These are phyloP conservation scores for Rhopalosiphum nymphaeae DNA, from an alignment of 2,888 invertebrate genomes.

Conservation along the genomic window DNA sequence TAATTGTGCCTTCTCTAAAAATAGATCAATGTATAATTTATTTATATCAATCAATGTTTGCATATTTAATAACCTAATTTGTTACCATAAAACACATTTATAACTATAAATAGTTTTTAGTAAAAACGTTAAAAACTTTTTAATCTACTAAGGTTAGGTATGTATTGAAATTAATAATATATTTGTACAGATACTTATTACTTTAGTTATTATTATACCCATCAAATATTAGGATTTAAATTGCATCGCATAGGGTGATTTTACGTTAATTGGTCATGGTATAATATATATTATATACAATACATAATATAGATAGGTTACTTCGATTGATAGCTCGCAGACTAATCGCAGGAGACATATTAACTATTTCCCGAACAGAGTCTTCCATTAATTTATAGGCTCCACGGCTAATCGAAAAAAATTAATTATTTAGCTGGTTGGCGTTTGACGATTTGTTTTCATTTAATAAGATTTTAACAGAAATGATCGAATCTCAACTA, in stretches of 20 bases:
- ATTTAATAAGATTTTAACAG: not conserved
- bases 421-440: not conserved
- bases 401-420: not conserved
- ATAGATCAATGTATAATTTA: slow-evolving; percentile 32
- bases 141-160: not conserved
- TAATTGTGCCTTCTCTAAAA: slow-evolving; percentile 85
- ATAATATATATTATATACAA: too few relatives aligned
- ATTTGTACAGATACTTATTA: not conserved
- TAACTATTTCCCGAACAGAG: not conserved
- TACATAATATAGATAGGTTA: too few relatives aligned
- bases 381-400: not conserved
- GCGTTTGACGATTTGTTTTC: not conserved
- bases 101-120: not conserved
- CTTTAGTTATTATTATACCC: not conserved
- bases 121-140: not conserved
- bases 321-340: not conserved
- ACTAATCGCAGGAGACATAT: not conserved
- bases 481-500: not conserved
- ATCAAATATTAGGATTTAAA: not conserved
- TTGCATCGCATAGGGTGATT: not conserved
- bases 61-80: not conserved
- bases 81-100: not conserved
- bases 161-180: not conserved
- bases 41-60: not conserved
- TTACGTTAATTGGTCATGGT: not conserved